Base-by-base conservation (phyloP, 2,797 vertebrate genomes). In the Lacerta bilineata region DNA sequence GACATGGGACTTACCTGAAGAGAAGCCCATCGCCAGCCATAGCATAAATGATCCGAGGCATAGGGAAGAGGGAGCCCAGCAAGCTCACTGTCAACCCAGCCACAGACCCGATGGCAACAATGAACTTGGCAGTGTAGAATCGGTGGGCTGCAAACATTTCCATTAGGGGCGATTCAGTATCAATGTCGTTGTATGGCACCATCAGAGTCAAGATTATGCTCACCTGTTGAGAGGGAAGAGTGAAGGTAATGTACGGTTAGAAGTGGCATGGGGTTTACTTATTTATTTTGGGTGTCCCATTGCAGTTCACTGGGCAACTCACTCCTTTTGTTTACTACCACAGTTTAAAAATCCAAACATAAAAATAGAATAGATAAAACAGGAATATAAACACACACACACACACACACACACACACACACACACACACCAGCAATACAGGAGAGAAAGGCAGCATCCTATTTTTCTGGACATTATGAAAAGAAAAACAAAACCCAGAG, bases 1-100 rank as follows among this genome's bases (percentile, higher is more conserved):
- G 27, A 85, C 50, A 86, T 68, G 43, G 17, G 64, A 91, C 97
- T 95, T 90, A 99, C 99, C 98, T 98, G 97, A 99, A 99, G 87
- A 99, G 98, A 84, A 99, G 97, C 0, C 99, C 99, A 0, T 99
- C 99, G 1, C 97, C 97, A 74, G 99, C 96, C 99, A 99, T 99
- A 94, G 99, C 99, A 0, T 99, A 99, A 96, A 99, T 99, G 89
- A 99, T 97, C 84, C 99, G 96, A 0, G 99, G 99, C 99, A 99
- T 98, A 0, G 99, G 99, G 93, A 99, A 99, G 88, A 99, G 95
- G 2, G 99, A 99, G 23, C 99, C 99, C 94, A 99, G 96, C 92
- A 99, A 96, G 77, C 98, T 99, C 84, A 99, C 99, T 0, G 98
- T 99, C 85, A 99, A 96, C 2, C 99, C 99, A 0, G 99, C 98